phyloP scores from a whole-genome alignment of 2,797 vertebrate species.

The Cetoscarus ocellatus region DNA sequence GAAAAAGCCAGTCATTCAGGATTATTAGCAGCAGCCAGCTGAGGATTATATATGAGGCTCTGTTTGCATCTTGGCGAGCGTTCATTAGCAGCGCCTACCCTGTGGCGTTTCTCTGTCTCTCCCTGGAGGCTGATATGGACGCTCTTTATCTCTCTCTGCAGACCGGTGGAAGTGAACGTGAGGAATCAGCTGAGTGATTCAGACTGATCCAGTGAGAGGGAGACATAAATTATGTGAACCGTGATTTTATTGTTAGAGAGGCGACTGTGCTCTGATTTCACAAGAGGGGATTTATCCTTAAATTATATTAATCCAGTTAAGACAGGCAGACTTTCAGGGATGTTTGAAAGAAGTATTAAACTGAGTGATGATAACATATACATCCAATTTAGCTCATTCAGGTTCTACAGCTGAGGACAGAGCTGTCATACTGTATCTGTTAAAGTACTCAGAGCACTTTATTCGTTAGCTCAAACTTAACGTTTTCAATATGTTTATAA shows the following conservation, averaged over 20 bases:
- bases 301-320: background rate
- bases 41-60: slow-evolving; percentile 42
- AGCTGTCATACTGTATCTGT: too few species aligned
- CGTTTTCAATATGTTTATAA: too few species aligned
- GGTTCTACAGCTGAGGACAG: too few species aligned
- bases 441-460: too few species aligned
- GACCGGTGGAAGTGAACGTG: slow-evolving; percentile 33
- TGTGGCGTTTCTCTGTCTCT: slow-evolving; percentile 17
- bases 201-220: slow-evolving; percentile 4
- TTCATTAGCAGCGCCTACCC: slow-evolving; percentile 54
- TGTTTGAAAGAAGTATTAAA: background rate
- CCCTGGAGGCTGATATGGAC: slow-evolving; percentile 34
- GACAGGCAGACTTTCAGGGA: too few species aligned
- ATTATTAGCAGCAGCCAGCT: background rate
- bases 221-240: background rate
- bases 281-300: background rate
- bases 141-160: slow-evolving; percentile 51
- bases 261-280: background rate
- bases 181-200: slow-evolving; percentile 26
- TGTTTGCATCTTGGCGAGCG: slow-evolving; percentile 15
- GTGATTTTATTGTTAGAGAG: background rate
- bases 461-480: too few species aligned
- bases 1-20: background rate
- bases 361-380: background rate
- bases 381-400: background rate